Evolutionary conservation across 2,113 vertebrate species (phyloP), one percentile per base, ranked within the genome.

Genomic region (Labrus mixtus): DNA sequence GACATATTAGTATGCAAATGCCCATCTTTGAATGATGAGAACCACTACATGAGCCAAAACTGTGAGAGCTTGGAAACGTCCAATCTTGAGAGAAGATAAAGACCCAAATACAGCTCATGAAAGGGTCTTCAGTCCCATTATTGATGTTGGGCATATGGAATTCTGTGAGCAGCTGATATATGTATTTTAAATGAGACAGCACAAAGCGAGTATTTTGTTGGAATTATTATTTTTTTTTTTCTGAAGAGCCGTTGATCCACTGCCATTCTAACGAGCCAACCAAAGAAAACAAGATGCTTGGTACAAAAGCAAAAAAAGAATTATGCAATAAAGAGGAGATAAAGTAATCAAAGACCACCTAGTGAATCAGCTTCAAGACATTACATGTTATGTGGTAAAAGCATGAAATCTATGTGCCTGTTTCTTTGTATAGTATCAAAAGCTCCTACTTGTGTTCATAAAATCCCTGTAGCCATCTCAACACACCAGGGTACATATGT

Each of bases 61-160:
- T 12, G 20, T 16, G 11, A 36, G 23, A 57, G 53, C 12, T 8
- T 22, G 36, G 15, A 61, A 66, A 66, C 45, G 23, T 43, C 25
- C 3, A 8, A 39, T 45, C 46, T 29, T 61, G 58, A 61, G 48
- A 60, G 25, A 66, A 56, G 22, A 17, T 55, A 19, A 59, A 60
- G 53, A 48, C 2, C 45, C 75, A 59, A 23, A 41, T 16, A 41
- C 6, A 25, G 41, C 10, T 20, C 33, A 70, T 68, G 50, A 56
- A 50, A 45, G 6, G 23, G 48, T 20, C 19, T 50, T 77, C 58
- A 69, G 45, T 83, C 55, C 51, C 10, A 41, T 69, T 57, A 58
- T n/a, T 59, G 11, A 6, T 36, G 10, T 12, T 45, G 8, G 55
- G 70, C 20, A n/a, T 39, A 65, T 36, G 1, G 15, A 19, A 48